Evolutionary conservation across 2,888 invertebrate genomes (phyloP).

Genomic region (Campoplex capitator): DNA sequence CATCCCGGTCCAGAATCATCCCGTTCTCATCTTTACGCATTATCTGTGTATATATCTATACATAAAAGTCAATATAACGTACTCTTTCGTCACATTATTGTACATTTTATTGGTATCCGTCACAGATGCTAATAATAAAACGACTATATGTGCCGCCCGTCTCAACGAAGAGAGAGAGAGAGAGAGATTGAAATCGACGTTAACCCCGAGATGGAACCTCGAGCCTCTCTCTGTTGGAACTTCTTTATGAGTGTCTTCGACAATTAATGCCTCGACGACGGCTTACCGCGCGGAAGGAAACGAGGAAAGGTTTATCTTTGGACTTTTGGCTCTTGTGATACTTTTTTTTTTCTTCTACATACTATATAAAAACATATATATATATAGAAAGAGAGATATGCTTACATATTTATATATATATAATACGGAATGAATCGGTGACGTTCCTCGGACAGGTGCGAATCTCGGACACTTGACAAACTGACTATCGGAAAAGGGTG

Average conservation of each 20-base stretch:
- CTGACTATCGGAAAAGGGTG: constrained; percentile 83
- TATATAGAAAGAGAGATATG: background rate
- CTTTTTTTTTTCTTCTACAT: constrained; percentile 21
- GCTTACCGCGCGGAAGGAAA: constrained; percentile 49
- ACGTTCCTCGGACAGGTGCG: constrained; percentile 79
- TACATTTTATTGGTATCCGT: constrained; percentile 60
- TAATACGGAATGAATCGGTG: constrained; percentile 52
- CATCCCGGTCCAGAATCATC: constrained; percentile 30
- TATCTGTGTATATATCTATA: background rate
- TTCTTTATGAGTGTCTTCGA: constrained; percentile 67
- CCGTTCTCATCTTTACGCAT: constrained; percentile 9
- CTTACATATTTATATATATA: background rate
- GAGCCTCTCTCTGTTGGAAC: constrained; percentile 23
- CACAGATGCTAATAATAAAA: constrained; percentile 68
- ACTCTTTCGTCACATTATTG: constrained; percentile 67
- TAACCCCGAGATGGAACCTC: constrained; percentile 41
- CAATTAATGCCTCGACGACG: constrained; percentile 69
- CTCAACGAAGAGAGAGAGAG: background rate
- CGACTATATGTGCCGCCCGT: background rate
- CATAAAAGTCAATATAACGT: constrained; percentile 15
- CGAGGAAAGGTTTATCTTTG: constrained; percentile 69
- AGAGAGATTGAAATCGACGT: constrained; percentile 61
- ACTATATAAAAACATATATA: constrained; percentile 12
- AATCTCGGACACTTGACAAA: constrained; percentile 82
- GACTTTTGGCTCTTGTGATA: constrained; percentile 53